Evolutionary conservation across 2,113 vertebrate genomes (phyloP), one percentile per base, ranked within the genome.

Genomic region (Phyllostomus hastatus): DNA sequence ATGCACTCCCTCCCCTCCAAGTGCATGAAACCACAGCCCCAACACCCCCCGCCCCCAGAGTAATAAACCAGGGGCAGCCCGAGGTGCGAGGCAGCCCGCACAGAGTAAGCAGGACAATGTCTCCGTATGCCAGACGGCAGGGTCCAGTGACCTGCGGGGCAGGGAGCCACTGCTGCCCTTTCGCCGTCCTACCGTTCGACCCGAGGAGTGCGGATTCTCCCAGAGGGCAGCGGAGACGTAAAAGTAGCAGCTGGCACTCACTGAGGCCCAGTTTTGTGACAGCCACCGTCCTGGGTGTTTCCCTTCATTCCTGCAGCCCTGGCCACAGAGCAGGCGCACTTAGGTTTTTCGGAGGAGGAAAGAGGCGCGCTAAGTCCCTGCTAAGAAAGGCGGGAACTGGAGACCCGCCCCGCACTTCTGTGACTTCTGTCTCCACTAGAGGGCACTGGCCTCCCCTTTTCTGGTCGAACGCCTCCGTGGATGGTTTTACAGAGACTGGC

Each of bases 181-280:
- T 48, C 35, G 76, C 10, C 17, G 20, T 73, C 79, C 17, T 46
- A 31, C 35, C 24, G 43, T 10, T 64, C 10, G 14, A 7, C 35
- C 50, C 81, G 66, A 12, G 50, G 80, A 80, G 15, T 5, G 38
- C 17, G 70, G 61, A 48, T 52, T 41, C 86, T 38, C 35, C 31
- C 75, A 81, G 72, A 76, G n/a, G 52, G 69, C 69, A 83, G 46
- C 73, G 24, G 19, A 80, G 46, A 82, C 76, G 46, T 66, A 41
- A 83, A 94, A 84, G 54, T 28, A 88, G 48, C 89, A 95, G 84
- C 76, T 80, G 61, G 73, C 84, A 75, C 67, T 90, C 59, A 10
- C 20, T 46, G 26, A 88, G 48, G 6, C 31, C 69, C 48, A n/a
- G 12, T 57, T 72, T 73, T 19, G 57, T 46, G 11, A 26, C 38